A percentile compares a stretch with the other conserved stretches of the same genome.
These are phyloP conservation scores for Drosophila setifemur DNA, from an alignment of 1,140 invertebrate genomes.

Conservation along the genomic window DNA sequence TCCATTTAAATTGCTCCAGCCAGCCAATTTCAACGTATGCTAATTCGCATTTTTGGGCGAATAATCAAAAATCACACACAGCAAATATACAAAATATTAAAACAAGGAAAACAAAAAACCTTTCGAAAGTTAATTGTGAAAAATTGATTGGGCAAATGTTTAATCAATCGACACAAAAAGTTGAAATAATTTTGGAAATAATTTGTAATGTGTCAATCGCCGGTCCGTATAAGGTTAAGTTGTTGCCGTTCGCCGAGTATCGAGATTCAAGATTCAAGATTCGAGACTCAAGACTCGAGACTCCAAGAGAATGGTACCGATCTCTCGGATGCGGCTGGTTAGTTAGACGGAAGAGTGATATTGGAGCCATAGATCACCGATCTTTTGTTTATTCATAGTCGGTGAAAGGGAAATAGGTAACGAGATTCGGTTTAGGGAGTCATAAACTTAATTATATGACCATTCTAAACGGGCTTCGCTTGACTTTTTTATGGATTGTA, in stretches of 20 bases:
- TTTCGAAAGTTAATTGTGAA: slow-evolving; percentile 75
- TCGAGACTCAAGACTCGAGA: no score
- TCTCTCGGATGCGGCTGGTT: slow-evolving; percentile 15
- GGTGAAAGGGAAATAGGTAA: slow-evolving; percentile 24
- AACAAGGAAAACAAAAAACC: slow-evolving; percentile 5
- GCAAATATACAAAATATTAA: background rate
- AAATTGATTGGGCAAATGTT: slow-evolving; percentile 70
- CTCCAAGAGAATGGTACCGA: slow-evolving; percentile 47
- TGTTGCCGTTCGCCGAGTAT: background rate
- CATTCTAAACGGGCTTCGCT: slow-evolving; percentile 26
- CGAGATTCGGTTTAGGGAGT: slow-evolving; percentile 12
- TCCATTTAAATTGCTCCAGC: slow-evolving; percentile 59
- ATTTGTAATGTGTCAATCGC: slow-evolving; percentile 55
- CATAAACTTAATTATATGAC: slow-evolving; percentile 44
- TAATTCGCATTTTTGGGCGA: slow-evolving; percentile 41
- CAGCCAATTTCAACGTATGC: slow-evolving; percentile 37
- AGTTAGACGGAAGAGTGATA: slow-evolving; percentile 1
- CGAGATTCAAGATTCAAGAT: no score
- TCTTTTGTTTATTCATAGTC: slow-evolving; percentile 27
- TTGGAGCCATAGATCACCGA: slow-evolving; percentile 24
- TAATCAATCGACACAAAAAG: slow-evolving; percentile 19
- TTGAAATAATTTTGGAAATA: slow-evolving; percentile 54
- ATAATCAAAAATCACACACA: slow-evolving; percentile 13
- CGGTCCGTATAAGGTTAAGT: slow-evolving; percentile 58
- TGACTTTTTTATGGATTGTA: slow-evolving; percentile 8